Evolutionary conservation across 2,113 vertebrate genomes (phyloP), one percentile per base, ranked within the genome.

Genomic region (Scophthalmus maximus): DNA sequence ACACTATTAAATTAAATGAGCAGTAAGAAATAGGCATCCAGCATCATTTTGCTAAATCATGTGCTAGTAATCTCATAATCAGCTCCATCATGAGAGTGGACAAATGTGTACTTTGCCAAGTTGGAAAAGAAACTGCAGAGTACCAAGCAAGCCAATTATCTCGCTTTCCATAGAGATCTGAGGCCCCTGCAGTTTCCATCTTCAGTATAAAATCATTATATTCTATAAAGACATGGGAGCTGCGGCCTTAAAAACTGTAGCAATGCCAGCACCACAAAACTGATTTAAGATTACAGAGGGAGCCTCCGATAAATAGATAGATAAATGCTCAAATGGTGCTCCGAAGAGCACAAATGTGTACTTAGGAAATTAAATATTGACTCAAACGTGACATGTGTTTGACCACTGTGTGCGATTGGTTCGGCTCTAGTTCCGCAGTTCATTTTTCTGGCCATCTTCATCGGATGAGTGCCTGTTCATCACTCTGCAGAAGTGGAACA

Each of bases 311-410:
- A 50, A 73, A 81, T 78, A 68, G 81, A 79, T 82, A 40, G 65
- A 79, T 82, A 70, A 68, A 68, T 75, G 61, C 25, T 83, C 76
- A n/a, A 78, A 32, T 6, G 1, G 22, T 55, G 17, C 17, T 62
- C 73, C 34, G 56, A 85, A 52, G 60, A 71, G 49, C n/a, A 76
- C 64, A 81, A 67, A 79, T 77, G 71, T 81, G 71, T 81, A 85
- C 78, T 85, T 72, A 77, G 73, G 63, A 73, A 85, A 87, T 87
- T 81, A 89, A 83, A 88, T 87, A 89, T 89, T 88, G 80, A 84
- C 76, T 87, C 65, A 53, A 63, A 32, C 70, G 67, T 82, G 72
- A 58, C 76, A 57, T 81, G 73, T 53, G 67, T 77, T 81, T 79
- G 76, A 70, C 73, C 44, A 26, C 42, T 12, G 26, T 20, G 12